Evolutionary conservation across 1,140 invertebrate genomes (phyloP), one percentile per base, ranked within the genome.

Genomic region (Ptiloglossa arizonensis): DNA sequence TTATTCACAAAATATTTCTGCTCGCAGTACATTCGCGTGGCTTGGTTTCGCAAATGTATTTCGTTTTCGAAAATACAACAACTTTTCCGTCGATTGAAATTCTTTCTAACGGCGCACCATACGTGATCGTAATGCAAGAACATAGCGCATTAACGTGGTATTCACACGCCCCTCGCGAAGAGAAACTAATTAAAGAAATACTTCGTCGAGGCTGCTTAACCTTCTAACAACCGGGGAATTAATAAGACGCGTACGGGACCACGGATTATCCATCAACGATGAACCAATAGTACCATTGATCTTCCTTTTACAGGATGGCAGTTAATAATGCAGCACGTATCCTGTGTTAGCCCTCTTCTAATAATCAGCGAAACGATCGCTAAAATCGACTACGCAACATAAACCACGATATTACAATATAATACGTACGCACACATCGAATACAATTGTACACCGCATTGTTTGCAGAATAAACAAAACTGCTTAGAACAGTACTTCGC

Each of bases 261-360:
- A 48, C 24, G n/a, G n/a, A 52, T 52, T 24, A 19, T 9, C n/a
- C 59, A 44, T 44, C 27, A 70, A 70, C 13, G 27, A 71, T 56
- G 54, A 62, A 62, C 29, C 62, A 71, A 71, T 62, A 71, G 69
- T 71, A 50, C 56, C 69, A 71, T 60, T 62, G 22, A 15, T 63
- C 15, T 71, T 32, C 44, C 24, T 71, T 44, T 59, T 44, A 2
- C 35, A 59, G 24, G 32, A 32, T 62, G 69, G 69, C 69, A 71
- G 69, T 71, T 59, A 52, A 52, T 24, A 52, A 59, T 59, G 19
- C 22, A 41, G n/a, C 46, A n/a, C 35, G 19, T 48, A 27, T 44
- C 15, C 41, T 4, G 27, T 4, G 27, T 0, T 24, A 66, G 4
- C 19, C 35, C 1, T 3, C 46, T 5, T 41, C 41, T 29, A 27